Conservation (phyloP, 30 jellyfish, hydroid and myxozoan genomes). For the Hydractinia echinata region DNA sequence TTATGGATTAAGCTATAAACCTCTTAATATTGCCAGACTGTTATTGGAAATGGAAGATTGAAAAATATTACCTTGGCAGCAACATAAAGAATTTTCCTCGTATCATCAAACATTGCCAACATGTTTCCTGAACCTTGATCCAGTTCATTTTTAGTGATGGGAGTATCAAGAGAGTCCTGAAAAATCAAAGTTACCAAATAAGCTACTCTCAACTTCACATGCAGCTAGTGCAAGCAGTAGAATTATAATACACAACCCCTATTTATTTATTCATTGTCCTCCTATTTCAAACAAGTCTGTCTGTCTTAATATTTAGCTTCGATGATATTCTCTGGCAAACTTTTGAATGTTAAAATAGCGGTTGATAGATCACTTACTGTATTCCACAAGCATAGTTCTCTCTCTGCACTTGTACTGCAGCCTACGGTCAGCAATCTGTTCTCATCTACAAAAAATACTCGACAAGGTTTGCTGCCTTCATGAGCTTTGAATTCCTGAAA, state of each 20-base stretch:
- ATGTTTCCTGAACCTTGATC: slow-evolving; percentile 60
- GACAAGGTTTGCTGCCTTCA: slow-evolving; percentile 65
- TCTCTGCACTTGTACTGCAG: slow-evolving; percentile 39
- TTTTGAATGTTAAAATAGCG: too few species aligned
- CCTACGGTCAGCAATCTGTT: slow-evolving; percentile 63
- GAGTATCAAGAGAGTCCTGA: slow-evolving; percentile 43
- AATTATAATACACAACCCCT: too few species aligned
- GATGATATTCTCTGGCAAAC: too few species aligned
- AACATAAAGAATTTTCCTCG: slow-evolving; percentile 54
- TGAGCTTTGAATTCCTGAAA: slow-evolving; percentile 64
- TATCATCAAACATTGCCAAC: slow-evolving; percentile 55
- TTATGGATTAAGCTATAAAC: too few species aligned
- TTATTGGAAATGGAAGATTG: neutral
- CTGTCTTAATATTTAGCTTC: too few species aligned
- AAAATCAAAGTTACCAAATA: neutral
- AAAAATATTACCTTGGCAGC: slow-evolving; percentile 61
- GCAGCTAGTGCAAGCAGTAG: too few species aligned
- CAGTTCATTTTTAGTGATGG: slow-evolving; percentile 35
- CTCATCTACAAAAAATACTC: slow-evolving; percentile 57
- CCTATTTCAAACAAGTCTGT: too few species aligned
- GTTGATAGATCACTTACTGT: neutral
- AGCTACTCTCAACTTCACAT: too few species aligned
- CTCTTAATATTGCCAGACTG: too few species aligned
- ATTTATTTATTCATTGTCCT: too few species aligned
- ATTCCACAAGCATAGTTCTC: slow-evolving; percentile 55